Conservation (phyloP, 2,888 invertebrate genomes). For the Dendrolimus houi region DNA sequence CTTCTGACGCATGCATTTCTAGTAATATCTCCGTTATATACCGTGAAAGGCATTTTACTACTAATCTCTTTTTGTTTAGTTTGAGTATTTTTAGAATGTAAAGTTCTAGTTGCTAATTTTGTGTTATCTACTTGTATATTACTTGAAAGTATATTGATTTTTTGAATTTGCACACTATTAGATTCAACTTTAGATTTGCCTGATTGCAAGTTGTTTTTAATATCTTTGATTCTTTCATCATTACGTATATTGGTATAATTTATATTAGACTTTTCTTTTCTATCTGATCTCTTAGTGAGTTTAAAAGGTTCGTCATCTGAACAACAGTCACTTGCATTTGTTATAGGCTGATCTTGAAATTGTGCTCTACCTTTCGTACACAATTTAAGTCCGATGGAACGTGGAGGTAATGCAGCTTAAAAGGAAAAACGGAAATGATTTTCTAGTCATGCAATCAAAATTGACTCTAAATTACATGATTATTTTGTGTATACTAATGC, state of each 20-base stretch:
- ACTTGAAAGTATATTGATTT: not conserved
- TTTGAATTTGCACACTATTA: not conserved
- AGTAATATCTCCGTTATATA: not conserved
- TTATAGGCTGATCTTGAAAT: not conserved
- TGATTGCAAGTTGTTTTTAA: not conserved
- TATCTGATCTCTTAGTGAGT: not conserved
- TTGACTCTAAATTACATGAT: too few species aligned
- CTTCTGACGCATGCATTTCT: not conserved
- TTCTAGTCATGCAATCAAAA: not conserved
- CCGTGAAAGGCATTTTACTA: not conserved
- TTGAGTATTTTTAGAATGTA: constrained; percentile 8
- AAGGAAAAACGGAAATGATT: not conserved
- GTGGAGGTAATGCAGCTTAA: not conserved
- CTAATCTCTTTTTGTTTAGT: not conserved
- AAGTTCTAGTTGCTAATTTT: too few species aligned
- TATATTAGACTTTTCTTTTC: not conserved
- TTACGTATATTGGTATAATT: too few species aligned
- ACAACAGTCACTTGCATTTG: too few species aligned
- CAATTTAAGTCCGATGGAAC: not conserved
- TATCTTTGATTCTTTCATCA: not conserved
- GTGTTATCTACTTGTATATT: not conserved
- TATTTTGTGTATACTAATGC: too few species aligned
- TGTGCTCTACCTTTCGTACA: not conserved
- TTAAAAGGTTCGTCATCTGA: too few species aligned
- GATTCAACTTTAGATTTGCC: not conserved